Conservation (phyloP, 1,140 invertebrate species). For the Trachelipus rathkii region DNA sequence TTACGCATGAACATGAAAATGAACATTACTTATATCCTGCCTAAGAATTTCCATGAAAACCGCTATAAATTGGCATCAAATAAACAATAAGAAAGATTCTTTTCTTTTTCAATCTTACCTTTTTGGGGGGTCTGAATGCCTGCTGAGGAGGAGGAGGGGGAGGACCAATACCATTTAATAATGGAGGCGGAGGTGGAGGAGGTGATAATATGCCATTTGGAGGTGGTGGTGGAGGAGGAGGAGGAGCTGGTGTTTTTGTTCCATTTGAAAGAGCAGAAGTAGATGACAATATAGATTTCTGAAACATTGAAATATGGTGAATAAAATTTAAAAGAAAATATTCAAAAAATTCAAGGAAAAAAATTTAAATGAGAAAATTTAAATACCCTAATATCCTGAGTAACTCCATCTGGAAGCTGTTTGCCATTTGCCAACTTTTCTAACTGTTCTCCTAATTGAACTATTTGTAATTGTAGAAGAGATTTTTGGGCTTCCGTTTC, state of each 20-base stretch:
- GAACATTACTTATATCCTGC: no score
- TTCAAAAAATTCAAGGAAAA: no score
- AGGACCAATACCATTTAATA: slow-evolving; percentile 43
- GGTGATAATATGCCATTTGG: slow-evolving; percentile 27
- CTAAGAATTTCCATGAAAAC: no score
- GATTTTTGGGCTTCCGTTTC: neutral
- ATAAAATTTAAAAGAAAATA: no score
- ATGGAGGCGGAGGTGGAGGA: slow-evolving; percentile 37
- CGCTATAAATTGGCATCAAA: no score
- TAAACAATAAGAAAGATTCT: no score
- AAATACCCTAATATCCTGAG: neutral
- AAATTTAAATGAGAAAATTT: no score
- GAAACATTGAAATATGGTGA: neutral
- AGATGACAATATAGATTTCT: slow-evolving; percentile 52
- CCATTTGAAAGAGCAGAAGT: slow-evolving; percentile 56
- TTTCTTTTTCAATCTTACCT: neutral
- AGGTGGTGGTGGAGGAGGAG: slow-evolving; percentile 19
- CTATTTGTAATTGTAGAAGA: neutral
- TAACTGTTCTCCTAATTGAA: neutral
- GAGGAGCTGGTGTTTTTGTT: slow-evolving; percentile 43
- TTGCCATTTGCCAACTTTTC: neutral
- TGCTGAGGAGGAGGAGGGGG: slow-evolving; percentile 41
- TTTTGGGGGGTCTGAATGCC: slow-evolving; percentile 10
- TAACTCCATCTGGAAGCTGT: neutral
- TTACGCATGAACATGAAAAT: no score